A percentile compares a stretch with the other conserved stretches of the same genome.
These are phyloP conservation scores for Archaeoteleia sp. DNA, from an alignment of 2,888 invertebrate genomes.

Conservation along the genomic window DNA sequence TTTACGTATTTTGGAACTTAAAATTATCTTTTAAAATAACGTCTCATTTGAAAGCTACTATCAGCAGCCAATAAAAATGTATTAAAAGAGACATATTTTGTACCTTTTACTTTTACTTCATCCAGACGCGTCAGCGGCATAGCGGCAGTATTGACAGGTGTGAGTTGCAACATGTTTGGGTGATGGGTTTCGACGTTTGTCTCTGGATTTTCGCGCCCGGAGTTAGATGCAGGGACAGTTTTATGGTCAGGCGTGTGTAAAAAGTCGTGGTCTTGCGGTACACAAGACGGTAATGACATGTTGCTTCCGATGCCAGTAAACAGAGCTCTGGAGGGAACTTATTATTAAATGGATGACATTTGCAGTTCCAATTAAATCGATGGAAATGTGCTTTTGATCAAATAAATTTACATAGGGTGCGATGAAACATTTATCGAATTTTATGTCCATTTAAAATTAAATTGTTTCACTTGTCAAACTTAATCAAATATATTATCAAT, in stretches of 20 bases:
- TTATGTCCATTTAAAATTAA: too few species aligned
- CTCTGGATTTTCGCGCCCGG: constrained; percentile 34
- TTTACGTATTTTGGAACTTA: too few species aligned
- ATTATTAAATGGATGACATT: too few species aligned
- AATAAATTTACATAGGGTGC: too few species aligned
- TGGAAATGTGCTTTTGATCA: too few species aligned
- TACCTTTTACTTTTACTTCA: constrained; percentile 37
- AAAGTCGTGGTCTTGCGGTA: constrained; percentile 65
- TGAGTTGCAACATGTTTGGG: constrained; percentile 63
- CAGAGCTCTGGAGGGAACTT: constrained; percentile 58
- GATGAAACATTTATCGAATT: too few species aligned
- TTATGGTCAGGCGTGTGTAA: constrained; percentile 40
- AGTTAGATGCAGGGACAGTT: constrained; percentile 17
- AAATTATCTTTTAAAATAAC: neutral
- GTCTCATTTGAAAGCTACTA: constrained; percentile 7
- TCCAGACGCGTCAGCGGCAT: constrained; percentile 61
- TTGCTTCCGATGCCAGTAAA: constrained; percentile 69
- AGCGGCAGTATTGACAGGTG: constrained; percentile 62
- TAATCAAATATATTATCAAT: too few species aligned
- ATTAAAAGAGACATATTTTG: constrained; percentile 36
- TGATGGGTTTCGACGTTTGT: constrained; percentile 45
- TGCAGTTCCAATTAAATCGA: too few species aligned
- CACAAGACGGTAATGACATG: constrained; percentile 68
- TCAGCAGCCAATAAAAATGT: constrained; percentile 44
- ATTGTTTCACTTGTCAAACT: too few species aligned